Conservation (phyloP, 1,140 invertebrate species). For the Diorhabda elongata region DNA sequence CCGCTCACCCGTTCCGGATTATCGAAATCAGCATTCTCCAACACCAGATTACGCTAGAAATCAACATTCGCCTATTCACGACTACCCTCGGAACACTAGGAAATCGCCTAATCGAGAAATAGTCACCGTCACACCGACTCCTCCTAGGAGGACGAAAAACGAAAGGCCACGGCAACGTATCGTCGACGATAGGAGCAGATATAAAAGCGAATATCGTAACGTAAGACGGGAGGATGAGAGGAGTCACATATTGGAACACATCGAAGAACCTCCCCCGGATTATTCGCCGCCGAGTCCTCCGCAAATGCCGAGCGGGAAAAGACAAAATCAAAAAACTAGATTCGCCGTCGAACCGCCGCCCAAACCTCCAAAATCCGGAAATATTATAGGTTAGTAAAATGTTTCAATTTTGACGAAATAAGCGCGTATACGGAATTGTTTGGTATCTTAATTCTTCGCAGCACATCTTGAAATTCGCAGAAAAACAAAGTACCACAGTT, state of each 20-base stretch:
- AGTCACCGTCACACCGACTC: conserved; percentile 47
- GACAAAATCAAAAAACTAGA: conserved; percentile 62
- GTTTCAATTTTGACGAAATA: neutral
- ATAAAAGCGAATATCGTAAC: conserved; percentile 52
- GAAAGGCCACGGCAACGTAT: conserved; percentile 48
- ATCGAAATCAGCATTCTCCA: conserved; percentile 19
- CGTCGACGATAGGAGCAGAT: conserved; percentile 48
- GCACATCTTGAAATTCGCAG: neutral
- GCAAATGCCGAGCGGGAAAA: conserved; percentile 50
- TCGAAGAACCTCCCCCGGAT: conserved; percentile 62
- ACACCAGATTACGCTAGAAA: conserved; percentile 21
- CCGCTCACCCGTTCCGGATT: conserved; percentile 35
- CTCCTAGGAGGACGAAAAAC: conserved; percentile 58
- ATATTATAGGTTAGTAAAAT: conserved; percentile 43
- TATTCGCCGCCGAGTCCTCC: conserved; percentile 64
- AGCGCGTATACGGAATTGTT: neutral
- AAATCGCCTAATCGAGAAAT: conserved; percentile 26
- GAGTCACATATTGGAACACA: conserved; percentile 48
- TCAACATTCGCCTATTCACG: conserved; percentile 25
- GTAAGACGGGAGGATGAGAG: conserved; percentile 48
- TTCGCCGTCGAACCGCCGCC: conserved; percentile 58
- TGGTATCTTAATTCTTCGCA: neutral
- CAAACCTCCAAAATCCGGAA: conserved; percentile 46
- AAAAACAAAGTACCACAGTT: neutral
- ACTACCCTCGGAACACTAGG: conserved; percentile 26